Base-by-base conservation (phyloP, 1,140 invertebrate genomes). In the Steinernema feltiae region DNA sequence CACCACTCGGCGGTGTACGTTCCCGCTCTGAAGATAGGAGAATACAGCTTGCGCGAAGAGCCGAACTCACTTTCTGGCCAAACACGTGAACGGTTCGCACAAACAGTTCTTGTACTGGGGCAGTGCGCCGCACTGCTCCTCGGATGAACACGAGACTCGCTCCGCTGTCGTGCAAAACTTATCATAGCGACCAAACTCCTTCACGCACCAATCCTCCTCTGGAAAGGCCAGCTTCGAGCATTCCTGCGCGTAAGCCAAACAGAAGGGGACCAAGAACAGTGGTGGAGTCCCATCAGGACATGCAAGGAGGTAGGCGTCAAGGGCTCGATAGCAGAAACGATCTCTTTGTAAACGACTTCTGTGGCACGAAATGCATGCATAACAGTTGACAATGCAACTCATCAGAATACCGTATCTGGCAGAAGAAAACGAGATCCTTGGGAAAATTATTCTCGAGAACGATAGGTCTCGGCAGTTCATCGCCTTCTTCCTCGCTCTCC, bases 1-100 rank as follows among this genome's bases (percentile, higher is more conserved):
- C 74, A 75, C 74, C 74, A 75, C 70, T 75, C 74, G 3, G 74
- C 74, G 15, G 74, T 75, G 32, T 46, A 71, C 35, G 53, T 63
- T 27, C 53, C 53, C 12, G 7, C 24, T 27, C 53, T 63, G 53
- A 27, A 63, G n/a, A n/a, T n/a, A n/a, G n/a, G n/a, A n/a, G n/a
- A n/a, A n/a, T n/a, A n/a, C n/a, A n/a, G n/a, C n/a, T n/a, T n/a
- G n/a, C n/a, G n/a, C n/a, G n/a, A n/a, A n/a, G n/a, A n/a, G 35
- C 7, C 72, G 21, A 72, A 31, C 74, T 30, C 32, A 71, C 70
- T 71, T 75, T 21, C 48, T 75, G 15, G 69, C 71, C 21, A 75
- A 32, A 46, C 74, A 75, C 15, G 18, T 46, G 32, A 70, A 75
- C 1, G 74, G 74, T 29, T 75, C 69, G 32, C 74, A 75, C 3